phyloP scores from a whole-genome alignment of 2,888 invertebrate genomes.

The Agrotis clavis region DNA sequence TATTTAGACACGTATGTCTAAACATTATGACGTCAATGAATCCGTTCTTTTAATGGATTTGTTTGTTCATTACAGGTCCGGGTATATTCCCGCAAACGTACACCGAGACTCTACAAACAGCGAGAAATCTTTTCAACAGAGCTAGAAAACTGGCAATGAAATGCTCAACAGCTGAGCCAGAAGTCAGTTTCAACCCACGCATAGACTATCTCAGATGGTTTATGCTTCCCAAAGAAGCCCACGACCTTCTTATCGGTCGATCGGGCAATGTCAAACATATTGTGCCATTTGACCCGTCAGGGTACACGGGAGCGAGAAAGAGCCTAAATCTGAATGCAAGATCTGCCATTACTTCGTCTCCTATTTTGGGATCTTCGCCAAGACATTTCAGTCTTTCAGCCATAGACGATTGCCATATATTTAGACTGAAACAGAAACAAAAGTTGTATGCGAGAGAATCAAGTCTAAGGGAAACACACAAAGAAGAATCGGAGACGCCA shows the following conservation, averaged over 20 bases:
- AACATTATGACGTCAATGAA: slow-evolving; percentile 12
- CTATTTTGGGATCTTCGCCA: slow-evolving; percentile 90
- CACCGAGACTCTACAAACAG: slow-evolving; percentile 95
- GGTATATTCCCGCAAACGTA: slow-evolving; percentile 94
- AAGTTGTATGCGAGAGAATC: slow-evolving; percentile 86
- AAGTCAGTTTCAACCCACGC: slow-evolving; percentile 93
- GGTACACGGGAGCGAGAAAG: slow-evolving; percentile 90
- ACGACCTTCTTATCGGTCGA: slow-evolving; percentile 93
- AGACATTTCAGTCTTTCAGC: slow-evolving; percentile 94
- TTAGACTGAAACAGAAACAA: slow-evolving; percentile 86
- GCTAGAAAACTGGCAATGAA: slow-evolving; percentile 95
- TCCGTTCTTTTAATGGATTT: slow-evolving; percentile 12
- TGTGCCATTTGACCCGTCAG: slow-evolving; percentile 94
- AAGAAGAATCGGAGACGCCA: slow-evolving; percentile 77
- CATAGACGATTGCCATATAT: slow-evolving; percentile 91
- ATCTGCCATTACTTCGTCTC: slow-evolving; percentile 84
- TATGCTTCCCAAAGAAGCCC: slow-evolving; percentile 96
- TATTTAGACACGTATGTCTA: slow-evolving; percentile 18
- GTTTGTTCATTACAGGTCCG: slow-evolving; percentile 86
- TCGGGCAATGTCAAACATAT: slow-evolving; percentile 95
- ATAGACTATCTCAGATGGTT: slow-evolving; percentile 96
- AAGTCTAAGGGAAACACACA: slow-evolving; percentile 86
- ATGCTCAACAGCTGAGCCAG: slow-evolving; percentile 94
- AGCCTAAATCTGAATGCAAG: slow-evolving; percentile 80
- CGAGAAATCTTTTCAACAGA: slow-evolving; percentile 94